Base-by-base conservation (phyloP, 2,888 invertebrate species). In the Leptinotarsa tumamoca region DNA sequence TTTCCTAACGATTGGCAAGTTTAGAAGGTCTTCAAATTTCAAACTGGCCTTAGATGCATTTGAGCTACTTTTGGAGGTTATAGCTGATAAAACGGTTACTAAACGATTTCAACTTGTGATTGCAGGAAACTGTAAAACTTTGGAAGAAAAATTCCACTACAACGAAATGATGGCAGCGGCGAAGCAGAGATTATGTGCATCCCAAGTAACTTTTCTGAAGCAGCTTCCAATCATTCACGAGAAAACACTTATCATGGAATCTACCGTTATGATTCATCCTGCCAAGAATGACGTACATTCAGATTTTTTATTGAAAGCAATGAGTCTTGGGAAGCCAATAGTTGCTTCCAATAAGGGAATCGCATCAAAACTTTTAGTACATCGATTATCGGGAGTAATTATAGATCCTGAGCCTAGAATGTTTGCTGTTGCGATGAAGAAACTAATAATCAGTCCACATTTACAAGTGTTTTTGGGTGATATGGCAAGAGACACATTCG, bases 341-440 rank as follows among this genome's bases (percentile, higher is more conserved):
- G 85, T 88, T 56, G 85, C 87, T 2, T 82, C 84, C 0, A 86
- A 86, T 71, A 83, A 83, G 66, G 87, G 88, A 4, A 86, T 87
- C 33, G 85, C 86, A 1, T 82, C 83, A 7, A 85, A 85, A 67
- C 77, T 86, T 4, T 67, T 84, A 18, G 77, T 80, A 21, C 87
- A 88, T 76, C 78, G 86, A 69, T 79, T 88, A 7, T 83, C 86
- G 1, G 87, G 85, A 7, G 85, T 88, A n/a, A 80, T 87, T 50
- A 82, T 87, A 2, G 87, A 87, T 63, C 84, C 86, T 0, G 83
- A 85, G 21, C 82, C 87, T 0, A 81, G 82, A 54, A 82, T 84
- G 33, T 84, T 87, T 74, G 87, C 87, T 0, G 80, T 83, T 0
- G 86, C 85, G 0, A 84, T 88, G 83, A 83, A 82, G 71, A 87